Base-by-base conservation (phyloP, 2,113 vertebrate species). In the Engraulis encrasicolus region DNA sequence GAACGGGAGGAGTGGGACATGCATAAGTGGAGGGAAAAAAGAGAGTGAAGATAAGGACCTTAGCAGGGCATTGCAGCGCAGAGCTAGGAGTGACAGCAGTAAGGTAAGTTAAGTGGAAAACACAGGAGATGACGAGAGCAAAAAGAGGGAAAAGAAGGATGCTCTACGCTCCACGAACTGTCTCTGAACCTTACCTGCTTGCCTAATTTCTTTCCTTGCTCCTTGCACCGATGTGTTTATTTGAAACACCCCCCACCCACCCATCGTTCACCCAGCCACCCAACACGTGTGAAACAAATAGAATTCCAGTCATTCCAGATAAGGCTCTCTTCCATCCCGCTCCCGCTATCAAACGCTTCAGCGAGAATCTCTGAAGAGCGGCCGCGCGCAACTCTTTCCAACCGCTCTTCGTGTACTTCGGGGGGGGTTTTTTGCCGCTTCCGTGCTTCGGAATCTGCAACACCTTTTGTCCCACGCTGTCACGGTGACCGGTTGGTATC, bases 101-200 rank as follows among this genome's bases (percentile, higher is more conserved):
- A n/a, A 5, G 40, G 40, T 5, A 45, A 45, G 40, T 9, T 45
- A 45, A 3, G 40, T 3, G 3, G 40, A 45, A 45, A 5, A 45
- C n/a, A n/a, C n/a, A n/a, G n/a, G n/a, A n/a, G n/a, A n/a, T n/a
- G n/a, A n/a, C n/a, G n/a, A n/a, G n/a, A n/a, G n/a, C n/a, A n/a
- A n/a, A n/a, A n/a, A n/a, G n/a, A n/a, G n/a, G n/a, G n/a, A n/a
- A n/a, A n/a, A n/a, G n/a, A n/a, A n/a, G n/a, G n/a, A n/a, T n/a
- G n/a, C n/a, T n/a, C n/a, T n/a, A n/a, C n/a, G n/a, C 90, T 90
- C 89, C 81, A 82, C 93, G 92, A 93, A 93, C 92, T 93, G 87
- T 88, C 86, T 86, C 86, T 93, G 92, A 93, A 93, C 94, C 84
- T 84, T 71, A n/a, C n/a, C n/a, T n/a, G 23, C 23, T 66, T 66